Percentiles rank a stretch among this genome's conserved stretches.
These are phyloP conservation scores for Sebastes melanostomus DNA, from an alignment of 2,797 vertebrate species.

Conservation along the genomic window DNA sequence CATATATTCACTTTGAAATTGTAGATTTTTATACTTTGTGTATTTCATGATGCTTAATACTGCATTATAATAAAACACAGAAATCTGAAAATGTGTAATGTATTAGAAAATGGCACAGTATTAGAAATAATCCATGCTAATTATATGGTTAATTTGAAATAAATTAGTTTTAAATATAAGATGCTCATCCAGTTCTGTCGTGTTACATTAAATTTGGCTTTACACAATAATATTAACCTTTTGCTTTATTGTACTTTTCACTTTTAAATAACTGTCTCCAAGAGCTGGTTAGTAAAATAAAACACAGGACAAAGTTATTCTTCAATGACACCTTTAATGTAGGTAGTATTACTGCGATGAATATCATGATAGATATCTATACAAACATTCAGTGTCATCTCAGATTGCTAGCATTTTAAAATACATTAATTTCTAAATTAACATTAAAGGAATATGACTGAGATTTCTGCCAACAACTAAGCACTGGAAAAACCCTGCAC, in stretches of 20 bases:
- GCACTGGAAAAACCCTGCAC: background rate
- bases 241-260: background rate
- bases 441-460: background rate
- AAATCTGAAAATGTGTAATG: background rate
- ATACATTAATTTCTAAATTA: background rate
- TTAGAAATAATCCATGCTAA: background rate
- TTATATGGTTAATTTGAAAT: background rate
- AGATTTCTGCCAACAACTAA: background rate
- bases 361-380: background rate
- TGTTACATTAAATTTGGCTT: background rate
- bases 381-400: constrained; percentile 14
- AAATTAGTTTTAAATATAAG: background rate
- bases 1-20: background rate
- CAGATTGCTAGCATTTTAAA: constrained; percentile 11
- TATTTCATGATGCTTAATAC: background rate
- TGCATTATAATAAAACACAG: background rate
- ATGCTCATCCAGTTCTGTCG: background rate
- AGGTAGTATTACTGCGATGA: background rate
- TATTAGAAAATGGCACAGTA: background rate
- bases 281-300: background rate
- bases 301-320: background rate
- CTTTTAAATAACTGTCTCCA: background rate
- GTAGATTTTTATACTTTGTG: constrained; percentile 15
- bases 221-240: background rate
- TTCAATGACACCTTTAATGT: constrained; percentile 42